Base-by-base conservation (phyloP, 2,797 vertebrate species). In the Micropoecilia bifurca region DNA sequence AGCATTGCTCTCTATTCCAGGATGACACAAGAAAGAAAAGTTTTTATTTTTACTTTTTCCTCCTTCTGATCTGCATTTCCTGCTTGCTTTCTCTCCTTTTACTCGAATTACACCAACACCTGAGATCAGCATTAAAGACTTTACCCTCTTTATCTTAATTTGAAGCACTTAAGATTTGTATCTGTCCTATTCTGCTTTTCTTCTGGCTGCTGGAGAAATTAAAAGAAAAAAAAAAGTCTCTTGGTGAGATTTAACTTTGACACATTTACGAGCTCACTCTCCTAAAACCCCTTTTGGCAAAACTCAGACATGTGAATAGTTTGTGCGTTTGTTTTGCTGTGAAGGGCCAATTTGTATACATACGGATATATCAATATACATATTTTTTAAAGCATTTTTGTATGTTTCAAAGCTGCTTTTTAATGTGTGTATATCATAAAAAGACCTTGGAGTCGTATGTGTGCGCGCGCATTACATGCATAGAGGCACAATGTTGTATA, bases 321-420 rank as follows among this genome's bases (percentile, higher is more conserved):
- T 83, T 92, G 85, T 95, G 85, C 84, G 84, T 93, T 90, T 93
- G 87, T 88, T 92, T 92, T 93, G 92, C 93, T 92, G 94, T 93
- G 92, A 94, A 93, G 95, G 95, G 95, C 93, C 95, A 92, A 94
- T 95, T 96, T 96, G 93, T 94, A 95, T 94, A 93, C 95, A 93
- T 95, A 95, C 95, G 93, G 95, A 96, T 95, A 95, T 96, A 95
- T 95, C 93, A 91, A 95, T 95, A 96, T 96, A 95, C 95, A 95
- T 96, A 95, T 95, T 96, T 96, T 95, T 95, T 94, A 94, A 94
- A 95, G 93, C 94, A 94, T 95, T 96, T 96, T 96, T 96, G 95
- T 96, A 96, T 95, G 96, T 95, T 95, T 95, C 94, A 96, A 95
- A 95, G 94, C 94, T 96, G 94, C 95, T 95, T 95, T 96, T 94